Conservation (phyloP, 2,113 vertebrate genomes). For the Mohoua ochrocephala region DNA sequence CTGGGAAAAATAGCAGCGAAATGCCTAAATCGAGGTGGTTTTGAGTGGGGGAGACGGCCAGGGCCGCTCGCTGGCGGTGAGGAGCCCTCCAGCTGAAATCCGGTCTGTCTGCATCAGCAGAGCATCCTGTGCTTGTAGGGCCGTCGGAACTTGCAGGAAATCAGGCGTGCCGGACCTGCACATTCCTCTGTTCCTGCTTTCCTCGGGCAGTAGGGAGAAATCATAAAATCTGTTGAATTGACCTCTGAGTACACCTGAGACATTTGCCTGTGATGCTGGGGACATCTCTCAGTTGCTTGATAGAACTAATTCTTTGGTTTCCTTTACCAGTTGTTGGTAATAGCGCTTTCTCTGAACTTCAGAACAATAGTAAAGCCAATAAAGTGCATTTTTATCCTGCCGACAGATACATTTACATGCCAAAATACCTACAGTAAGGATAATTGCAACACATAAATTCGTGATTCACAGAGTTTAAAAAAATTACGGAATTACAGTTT, state of each 20-base stretch:
- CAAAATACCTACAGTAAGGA: not conserved
- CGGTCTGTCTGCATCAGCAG: not conserved
- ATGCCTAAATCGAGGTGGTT: not conserved
- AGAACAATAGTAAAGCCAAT: not conserved
- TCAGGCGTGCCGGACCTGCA: fast-evolving
- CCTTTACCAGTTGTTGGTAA: not conserved
- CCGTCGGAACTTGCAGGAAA: not conserved
- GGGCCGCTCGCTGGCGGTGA: not conserved
- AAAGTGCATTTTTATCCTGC: not conserved
- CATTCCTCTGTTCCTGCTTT: not conserved
- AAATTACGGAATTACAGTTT: not conserved
- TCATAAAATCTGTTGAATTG: not conserved
- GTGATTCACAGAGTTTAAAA: not conserved
- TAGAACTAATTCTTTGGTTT: not conserved
- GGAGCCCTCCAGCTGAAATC: not conserved
- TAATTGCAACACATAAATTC: not conserved
- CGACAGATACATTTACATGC: fast-evolving
- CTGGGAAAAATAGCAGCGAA: not conserved
- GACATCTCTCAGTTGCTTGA: not conserved
- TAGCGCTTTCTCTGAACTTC: not conserved
- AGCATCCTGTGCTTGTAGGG: not conserved
- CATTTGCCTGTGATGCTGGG: not conserved
- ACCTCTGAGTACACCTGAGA: not conserved
- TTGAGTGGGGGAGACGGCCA: not conserved
- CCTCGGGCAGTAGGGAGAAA: not conserved